phyloP scores from a whole-genome alignment of 2,888 invertebrate genomes.

The Hemithea aestivaria region DNA sequence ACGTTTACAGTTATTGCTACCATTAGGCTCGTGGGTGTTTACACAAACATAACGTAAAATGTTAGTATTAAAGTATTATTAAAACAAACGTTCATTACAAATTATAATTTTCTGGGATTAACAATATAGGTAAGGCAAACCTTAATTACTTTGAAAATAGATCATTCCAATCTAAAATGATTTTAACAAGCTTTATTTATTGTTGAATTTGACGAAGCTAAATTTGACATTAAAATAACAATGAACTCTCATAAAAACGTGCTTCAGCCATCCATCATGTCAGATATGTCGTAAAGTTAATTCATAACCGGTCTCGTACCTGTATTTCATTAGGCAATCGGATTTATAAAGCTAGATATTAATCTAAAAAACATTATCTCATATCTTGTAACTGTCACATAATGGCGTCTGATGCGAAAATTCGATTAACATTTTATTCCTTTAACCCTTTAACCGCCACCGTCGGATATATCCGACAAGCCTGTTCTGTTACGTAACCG shows the following conservation, averaged over 20 bases:
- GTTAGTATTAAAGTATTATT: too few relatives aligned
- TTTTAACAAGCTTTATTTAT: constrained; percentile 13
- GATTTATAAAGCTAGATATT: constrained; percentile 44
- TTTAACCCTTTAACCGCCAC: too few relatives aligned
- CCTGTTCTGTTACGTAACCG: too few relatives aligned
- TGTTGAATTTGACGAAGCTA: constrained; percentile 16
- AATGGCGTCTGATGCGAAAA: constrained; percentile 46
- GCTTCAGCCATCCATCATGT: constrained; percentile 19
- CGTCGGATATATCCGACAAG: constrained; percentile 32
- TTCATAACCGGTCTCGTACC: constrained; percentile 37
- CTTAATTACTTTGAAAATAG: constrained; percentile 10
- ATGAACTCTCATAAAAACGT: constrained; percentile 24
- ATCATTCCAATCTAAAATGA: constrained; percentile 12
- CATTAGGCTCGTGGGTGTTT: constrained; percentile 49
- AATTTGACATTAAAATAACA: constrained; percentile 23
- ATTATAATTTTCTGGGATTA: too few relatives aligned
- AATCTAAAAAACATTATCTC: constrained; percentile 47
- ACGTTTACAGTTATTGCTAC: constrained; percentile 54
- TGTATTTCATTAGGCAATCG: constrained; percentile 38
- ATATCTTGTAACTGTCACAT: constrained; percentile 53
- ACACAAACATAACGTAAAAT: constrained; percentile 34
- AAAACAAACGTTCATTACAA: too few relatives aligned
- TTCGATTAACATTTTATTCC: constrained; percentile 58
- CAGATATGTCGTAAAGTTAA: constrained; percentile 20
- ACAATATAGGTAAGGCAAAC: too few relatives aligned